Conservation (phyloP, 1,140 invertebrate species). For the Hirudo medicinalis region DNA sequence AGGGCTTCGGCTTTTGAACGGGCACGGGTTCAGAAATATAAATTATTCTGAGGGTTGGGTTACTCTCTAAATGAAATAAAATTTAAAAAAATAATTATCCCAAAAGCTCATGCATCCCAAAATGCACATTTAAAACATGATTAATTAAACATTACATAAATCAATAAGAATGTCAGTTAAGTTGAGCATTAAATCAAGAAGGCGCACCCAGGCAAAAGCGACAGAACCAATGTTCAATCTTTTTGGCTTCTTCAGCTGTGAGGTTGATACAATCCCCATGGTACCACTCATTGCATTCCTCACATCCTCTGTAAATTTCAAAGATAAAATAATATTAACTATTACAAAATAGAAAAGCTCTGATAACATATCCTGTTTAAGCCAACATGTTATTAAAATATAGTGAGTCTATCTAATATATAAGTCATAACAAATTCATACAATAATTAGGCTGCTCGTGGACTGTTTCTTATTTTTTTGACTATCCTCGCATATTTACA, state of each 20-base stretch:
- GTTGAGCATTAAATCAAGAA: not conserved
- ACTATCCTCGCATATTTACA: too few species aligned
- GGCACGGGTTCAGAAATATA: not conserved
- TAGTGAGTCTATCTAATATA: too few species aligned
- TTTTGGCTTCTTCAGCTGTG: slow-evolving; percentile 76
- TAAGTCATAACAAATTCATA: too few species aligned
- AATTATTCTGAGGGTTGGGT: slow-evolving; percentile 6
- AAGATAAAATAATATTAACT: too few species aligned
- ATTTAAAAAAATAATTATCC: not conserved
- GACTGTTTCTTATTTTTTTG: too few species aligned
- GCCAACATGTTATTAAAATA: too few species aligned
- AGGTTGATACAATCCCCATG: slow-evolving; percentile 94
- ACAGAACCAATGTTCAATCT: slow-evolving; percentile 86
- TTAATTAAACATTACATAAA: not conserved
- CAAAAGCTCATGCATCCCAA: too few species aligned
- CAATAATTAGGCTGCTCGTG: too few species aligned
- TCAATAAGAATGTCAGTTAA: slow-evolving; percentile 12
- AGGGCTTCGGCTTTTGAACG: not conserved
- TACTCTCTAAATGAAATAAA: not conserved
- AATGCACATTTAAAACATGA: not conserved
- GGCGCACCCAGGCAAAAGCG: slow-evolving; percentile 37
- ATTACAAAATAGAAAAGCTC: too few species aligned
- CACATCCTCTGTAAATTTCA: slow-evolving; percentile 58
- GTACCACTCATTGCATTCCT: slow-evolving; percentile 95
- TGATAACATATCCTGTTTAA: too few species aligned